Evolutionary conservation across 92 coral and sea anemone genomes (phyloP), one percentile per base, ranked within the genome.

Genomic region (Siderastrea siderea): DNA sequence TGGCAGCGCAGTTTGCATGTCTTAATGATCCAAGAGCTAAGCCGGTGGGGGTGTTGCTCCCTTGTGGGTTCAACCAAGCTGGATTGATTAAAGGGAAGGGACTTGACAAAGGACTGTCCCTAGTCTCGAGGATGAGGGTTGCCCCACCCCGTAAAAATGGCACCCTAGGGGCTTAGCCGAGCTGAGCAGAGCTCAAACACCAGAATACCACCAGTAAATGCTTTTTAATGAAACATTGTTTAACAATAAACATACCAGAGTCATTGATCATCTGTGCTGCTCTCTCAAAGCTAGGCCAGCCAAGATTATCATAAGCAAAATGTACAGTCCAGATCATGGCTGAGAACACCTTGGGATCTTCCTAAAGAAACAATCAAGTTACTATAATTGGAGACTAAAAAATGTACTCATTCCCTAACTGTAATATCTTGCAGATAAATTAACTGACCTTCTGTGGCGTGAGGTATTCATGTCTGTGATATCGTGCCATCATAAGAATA

Each of bases 311-410:
- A 91, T 97, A 97, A 6, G 96, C 99, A 89, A 97, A 97, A 84
- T 97, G 99, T 5, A 97, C 98, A 2, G 98, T 97, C 99, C 99
- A 97, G 66, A 97, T 93, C 94, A 94, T 94, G 43, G 99, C 99
- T 12, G 99, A 92, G 74, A 97, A 97, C 65, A 92, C 94, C 43
- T 65, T 90, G 50, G 93, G 94, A 59, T 94, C 91, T 6, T 95
- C 94, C 99, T 95, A 8, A 15, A 47, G 69, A 79, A 11, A 62
- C 17, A 79, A 79, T 8, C 11, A 47, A 11, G 61, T 10, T n/a
- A n/a, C n/a, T 0, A 26, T 26, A 26, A 26, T 26, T 26, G 38
- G 38, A 26, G 70, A 13, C 3, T 53, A 70, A 70, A 46, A 45
- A 69, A 52, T 4, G 47, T 17, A 19, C 11, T 65, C 6, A 14